Evolutionary conservation across 2,113 vertebrate genomes (phyloP), one percentile per base, ranked within the genome.

Genomic region (Shinisaurus crocodilurus): DNA sequence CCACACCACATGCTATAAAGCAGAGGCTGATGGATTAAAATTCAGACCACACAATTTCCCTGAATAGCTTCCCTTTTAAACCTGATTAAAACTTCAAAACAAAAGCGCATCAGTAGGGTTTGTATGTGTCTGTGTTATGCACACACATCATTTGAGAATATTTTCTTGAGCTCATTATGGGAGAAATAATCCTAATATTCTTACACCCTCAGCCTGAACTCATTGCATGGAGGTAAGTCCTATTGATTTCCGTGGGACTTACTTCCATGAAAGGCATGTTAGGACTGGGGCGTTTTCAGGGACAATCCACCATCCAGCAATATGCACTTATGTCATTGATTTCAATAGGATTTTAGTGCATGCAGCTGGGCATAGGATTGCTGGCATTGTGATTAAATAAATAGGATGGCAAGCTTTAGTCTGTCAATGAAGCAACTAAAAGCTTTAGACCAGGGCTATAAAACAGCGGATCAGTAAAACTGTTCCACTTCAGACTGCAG

Each of bases 1-100:
- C 97, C 98, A 97, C 97, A 97, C 97, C 95, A 95, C 97, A 94
- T 90, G 97, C 92, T 94, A 92, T 96, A 96, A 97, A 97, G 96
- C 96, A 94, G 40, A 92, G 88, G 91, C 93, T 77, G 20, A 67
- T 91, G 95, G 96, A 96, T 96, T 98, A 97, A 90, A 97, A 98
- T 97, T 95, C 96, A 95, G 94, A 95, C 95, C 96, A 95, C 95
- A 94, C 92, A 89, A 9, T 93, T 91, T 90, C 93, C 91, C 93
- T 94, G 92, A 89, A 89, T 94, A 95, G 93, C 89, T 96, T 95
- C 89, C 91, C 88, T 88, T 96, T 96, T 91, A 96, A 96, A 93
- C 88, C 93, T 94, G 92, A 96, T 95, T 96, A 95, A 95, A 97
- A 95, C 95, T 96, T 96, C 92, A 95, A 96, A 95, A 95, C 94